A percentile compares a stretch with the other conserved stretches of the same genome.
Conservation (phyloP, 2,113 vertebrate genomes). For the Isurus oxyrinchus region DNA sequence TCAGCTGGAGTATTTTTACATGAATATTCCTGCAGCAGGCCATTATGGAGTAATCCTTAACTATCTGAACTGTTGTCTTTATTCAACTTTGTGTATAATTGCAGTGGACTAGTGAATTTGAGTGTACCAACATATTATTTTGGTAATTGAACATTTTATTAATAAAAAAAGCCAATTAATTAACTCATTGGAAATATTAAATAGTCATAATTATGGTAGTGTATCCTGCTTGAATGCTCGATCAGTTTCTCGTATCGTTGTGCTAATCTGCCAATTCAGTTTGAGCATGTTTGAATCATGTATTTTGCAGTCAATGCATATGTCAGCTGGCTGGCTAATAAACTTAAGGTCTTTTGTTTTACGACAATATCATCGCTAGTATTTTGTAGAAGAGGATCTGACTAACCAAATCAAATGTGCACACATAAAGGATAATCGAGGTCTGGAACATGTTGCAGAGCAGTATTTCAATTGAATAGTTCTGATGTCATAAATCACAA, state of each 20-base stretch:
- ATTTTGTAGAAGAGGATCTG: background rate
- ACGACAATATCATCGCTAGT: background rate
- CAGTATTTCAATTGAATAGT: background rate
- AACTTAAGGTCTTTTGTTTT: background rate
- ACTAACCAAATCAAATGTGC: constrained; percentile 12
- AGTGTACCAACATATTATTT: background rate
- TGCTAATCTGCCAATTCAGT: background rate
- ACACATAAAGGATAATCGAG: background rate
- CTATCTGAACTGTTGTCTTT: background rate
- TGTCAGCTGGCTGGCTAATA: background rate
- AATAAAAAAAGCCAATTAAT: background rate
- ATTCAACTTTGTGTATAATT: background rate
- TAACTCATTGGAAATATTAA: background rate
- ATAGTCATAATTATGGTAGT: background rate
- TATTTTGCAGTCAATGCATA: background rate
- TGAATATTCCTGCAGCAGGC: background rate
- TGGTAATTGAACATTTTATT: background rate
- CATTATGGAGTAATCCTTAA: background rate
- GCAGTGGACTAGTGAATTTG: background rate
- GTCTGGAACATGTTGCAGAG: background rate
- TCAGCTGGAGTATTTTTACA: background rate
- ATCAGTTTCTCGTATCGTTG: background rate
- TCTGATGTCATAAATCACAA: background rate
- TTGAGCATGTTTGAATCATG: background rate
- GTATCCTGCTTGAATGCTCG: background rate